These are phyloP conservation scores for Gymnodraco acuticeps DNA, from an alignment of 2,797 vertebrate genomes.

Conservation along the genomic window DNA sequence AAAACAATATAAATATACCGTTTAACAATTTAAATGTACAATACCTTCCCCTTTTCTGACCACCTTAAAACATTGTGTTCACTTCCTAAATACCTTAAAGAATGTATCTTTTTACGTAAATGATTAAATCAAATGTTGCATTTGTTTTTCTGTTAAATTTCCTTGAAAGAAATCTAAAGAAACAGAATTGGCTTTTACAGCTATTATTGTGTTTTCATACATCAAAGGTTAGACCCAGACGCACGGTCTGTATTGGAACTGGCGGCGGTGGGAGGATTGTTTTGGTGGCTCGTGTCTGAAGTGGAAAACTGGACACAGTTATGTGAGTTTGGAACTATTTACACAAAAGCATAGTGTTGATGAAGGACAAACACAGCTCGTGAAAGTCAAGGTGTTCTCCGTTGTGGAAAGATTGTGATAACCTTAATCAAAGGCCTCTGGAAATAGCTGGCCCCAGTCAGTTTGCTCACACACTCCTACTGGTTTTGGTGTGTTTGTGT, in stretches of 20 bases:
- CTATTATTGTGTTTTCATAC: conserved; percentile 10
- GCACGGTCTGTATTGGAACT: conserved; percentile 5
- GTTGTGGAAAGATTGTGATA: conserved; percentile 80
- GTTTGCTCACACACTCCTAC: conserved; percentile 59
- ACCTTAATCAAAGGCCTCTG: conserved; percentile 68
- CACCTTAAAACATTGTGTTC: no score
- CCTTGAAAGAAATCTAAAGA: neutral
- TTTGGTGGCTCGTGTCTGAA: conserved; percentile 18
- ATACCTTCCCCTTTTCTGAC: no score
- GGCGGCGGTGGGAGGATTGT: conserved; percentile 15
- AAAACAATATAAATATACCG: neutral
- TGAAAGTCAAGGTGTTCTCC: conserved; percentile 81
- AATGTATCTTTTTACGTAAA: neutral
- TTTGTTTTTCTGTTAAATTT: neutral
- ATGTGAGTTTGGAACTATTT: conserved; percentile 61
- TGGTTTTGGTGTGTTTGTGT: conserved; percentile 63
- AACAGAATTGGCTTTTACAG: neutral
- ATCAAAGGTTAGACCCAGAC: conserved; percentile 14
- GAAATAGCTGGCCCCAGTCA: conserved; percentile 64
- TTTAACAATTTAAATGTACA: no score
- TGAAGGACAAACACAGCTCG: conserved; percentile 73
- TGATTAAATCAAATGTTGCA: neutral
- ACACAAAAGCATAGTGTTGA: conserved; percentile 52
- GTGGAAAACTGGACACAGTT: conserved; percentile 67
- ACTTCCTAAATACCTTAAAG: neutral